phyloP scores from a whole-genome alignment of 2,797 vertebrate genomes.

The Carduelis carduelis region DNA sequence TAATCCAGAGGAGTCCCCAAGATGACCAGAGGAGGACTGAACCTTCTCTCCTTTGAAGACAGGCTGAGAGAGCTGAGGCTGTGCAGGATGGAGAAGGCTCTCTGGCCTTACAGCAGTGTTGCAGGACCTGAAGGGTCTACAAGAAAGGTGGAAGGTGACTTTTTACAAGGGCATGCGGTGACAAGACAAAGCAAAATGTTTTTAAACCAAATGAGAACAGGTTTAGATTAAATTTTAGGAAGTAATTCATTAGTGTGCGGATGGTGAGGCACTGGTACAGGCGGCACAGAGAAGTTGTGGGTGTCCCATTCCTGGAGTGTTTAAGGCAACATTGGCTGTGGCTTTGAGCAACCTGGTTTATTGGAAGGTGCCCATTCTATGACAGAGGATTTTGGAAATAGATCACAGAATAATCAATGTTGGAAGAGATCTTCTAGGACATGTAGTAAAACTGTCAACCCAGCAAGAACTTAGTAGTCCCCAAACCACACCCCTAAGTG shows the following conservation, averaged over 20 bases:
- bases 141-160: neutral
- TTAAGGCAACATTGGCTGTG: neutral
- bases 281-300: fast-evolving
- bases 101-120: too few species aligned
- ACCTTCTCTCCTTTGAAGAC: neutral
- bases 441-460: neutral
- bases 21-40: neutral
- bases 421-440: neutral
- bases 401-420: neutral
- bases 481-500: neutral
- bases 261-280: neutral
- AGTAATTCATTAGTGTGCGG: neutral
- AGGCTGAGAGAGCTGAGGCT: neutral
- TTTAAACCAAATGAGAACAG: neutral
- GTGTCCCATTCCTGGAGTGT: neutral
- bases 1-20: neutral
- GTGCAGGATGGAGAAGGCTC: neutral
- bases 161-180: neutral
- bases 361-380: neutral
- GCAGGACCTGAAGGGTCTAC: neutral
- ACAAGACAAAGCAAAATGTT: neutral
- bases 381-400: neutral
- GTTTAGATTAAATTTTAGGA: neutral
- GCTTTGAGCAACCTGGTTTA: neutral
- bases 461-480: neutral